Evolutionary conservation across 2,888 invertebrate species (phyloP).

Genomic region (Pilophorus perplexus): DNA sequence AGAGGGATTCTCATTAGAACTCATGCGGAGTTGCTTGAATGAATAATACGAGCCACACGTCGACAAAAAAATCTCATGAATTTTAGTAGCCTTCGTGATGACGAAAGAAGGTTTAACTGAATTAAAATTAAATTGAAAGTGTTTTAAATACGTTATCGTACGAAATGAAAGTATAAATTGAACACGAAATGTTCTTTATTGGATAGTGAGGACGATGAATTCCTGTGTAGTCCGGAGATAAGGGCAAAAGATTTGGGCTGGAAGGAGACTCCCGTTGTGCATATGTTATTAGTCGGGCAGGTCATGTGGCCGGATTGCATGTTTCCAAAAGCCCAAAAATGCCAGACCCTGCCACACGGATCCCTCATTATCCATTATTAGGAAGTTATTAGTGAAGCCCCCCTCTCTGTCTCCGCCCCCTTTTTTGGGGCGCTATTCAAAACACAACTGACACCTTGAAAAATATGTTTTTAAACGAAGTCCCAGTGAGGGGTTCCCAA

Average conservation of each 20-base stretch:
- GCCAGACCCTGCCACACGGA: background rate
- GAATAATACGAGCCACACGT: no score
- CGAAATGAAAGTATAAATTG: no score
- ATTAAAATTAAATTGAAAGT: background rate
- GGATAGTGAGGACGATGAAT: no score
- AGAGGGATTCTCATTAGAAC: no score
- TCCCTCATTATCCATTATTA: constrained; percentile 42
- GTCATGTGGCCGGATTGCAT: constrained; percentile 17
- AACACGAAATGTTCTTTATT: no score
- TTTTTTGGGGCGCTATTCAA: constrained; percentile 8
- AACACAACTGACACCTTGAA: constrained; percentile 23
- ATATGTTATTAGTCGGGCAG: constrained; percentile 5
- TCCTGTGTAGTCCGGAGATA: no score
- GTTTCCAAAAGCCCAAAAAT: background rate
- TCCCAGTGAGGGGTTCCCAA: background rate
- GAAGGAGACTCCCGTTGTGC: background rate
- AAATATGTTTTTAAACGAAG: constrained; percentile 9
- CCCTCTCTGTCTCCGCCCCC: constrained; percentile 1
- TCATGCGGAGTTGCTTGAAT: no score
- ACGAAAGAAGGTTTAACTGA: no score
- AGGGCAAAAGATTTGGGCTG: background rate
- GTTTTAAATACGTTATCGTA: no score
- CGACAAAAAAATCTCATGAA: no score
- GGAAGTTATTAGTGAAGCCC: constrained; percentile 36
- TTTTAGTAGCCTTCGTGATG: no score